A percentile compares a stretch with the other conserved stretches of the same genome.
Conservation (phyloP, 1,140 invertebrate species). For the Diabrotica virgifera region DNA sequence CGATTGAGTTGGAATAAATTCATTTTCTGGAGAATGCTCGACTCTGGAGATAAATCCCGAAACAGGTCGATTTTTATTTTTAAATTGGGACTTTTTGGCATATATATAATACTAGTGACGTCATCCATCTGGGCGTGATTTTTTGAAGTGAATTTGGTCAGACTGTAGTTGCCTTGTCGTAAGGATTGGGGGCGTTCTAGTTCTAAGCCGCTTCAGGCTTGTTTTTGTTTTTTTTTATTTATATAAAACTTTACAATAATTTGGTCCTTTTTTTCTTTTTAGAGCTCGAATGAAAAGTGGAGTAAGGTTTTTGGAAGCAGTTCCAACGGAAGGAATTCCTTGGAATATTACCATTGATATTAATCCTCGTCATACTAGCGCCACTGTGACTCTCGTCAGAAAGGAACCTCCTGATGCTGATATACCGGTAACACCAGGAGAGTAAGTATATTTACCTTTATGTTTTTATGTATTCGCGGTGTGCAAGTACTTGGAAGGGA, state of each 20-base stretch:
- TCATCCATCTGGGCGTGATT: too few species aligned
- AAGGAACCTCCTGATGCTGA: conserved; percentile 55
- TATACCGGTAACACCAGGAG: conserved; percentile 26
- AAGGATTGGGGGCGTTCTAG: too few species aligned
- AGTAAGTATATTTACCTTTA: conserved; percentile 37
- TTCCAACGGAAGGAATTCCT: conserved; percentile 62
- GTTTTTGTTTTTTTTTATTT: neutral
- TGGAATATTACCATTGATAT: conserved; percentile 85
- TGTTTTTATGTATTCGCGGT: neutral
- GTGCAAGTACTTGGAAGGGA: too few species aligned
- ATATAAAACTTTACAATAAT: conserved; percentile 2
- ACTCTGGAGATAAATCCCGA: too few species aligned
- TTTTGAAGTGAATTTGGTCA: too few species aligned
- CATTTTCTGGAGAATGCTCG: too few species aligned
- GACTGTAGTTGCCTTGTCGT: too few species aligned
- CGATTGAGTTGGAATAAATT: too few species aligned
- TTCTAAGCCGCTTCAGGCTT: too few species aligned
- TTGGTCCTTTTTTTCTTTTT: conserved; percentile 40
- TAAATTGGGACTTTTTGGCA: too few species aligned
- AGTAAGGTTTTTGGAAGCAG: conserved; percentile 75
- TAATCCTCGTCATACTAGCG: conserved; percentile 77
- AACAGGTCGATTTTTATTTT: too few species aligned
- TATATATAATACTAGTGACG: too few species aligned
- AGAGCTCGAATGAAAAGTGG: conserved; percentile 85
- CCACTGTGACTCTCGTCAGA: conserved; percentile 79